phyloP scores from a whole-genome alignment of 2,113 vertebrate genomes.

The Passer domesticus region DNA sequence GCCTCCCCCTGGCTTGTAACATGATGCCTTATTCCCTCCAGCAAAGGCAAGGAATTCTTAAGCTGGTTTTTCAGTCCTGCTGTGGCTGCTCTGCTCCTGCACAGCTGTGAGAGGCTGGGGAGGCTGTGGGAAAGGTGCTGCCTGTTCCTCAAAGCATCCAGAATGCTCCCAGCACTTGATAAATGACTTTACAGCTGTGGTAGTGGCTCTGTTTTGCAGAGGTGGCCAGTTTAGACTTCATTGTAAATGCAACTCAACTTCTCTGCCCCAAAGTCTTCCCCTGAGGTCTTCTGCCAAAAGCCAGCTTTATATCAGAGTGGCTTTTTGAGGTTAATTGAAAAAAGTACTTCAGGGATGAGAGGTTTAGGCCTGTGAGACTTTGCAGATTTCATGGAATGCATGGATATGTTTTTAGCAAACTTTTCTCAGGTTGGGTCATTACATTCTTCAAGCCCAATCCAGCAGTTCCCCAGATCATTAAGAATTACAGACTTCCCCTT shows the following conservation, averaged over 20 bases:
- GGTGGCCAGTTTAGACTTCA: not conserved
- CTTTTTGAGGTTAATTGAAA: not conserved
- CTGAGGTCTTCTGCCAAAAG: not conserved
- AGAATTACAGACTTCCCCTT: not conserved
- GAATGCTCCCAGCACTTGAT: not conserved
- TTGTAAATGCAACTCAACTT: not conserved
- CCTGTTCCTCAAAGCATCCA: not conserved
- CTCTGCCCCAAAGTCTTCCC: not conserved
- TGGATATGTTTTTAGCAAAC: not conserved
- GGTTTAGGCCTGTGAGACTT: not conserved
- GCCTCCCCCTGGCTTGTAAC: not conserved
- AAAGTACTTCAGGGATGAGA: not conserved
- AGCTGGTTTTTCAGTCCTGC: not conserved
- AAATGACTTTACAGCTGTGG: not conserved
- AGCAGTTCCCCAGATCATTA: not conserved
- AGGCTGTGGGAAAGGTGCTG: constrained; percentile 9
- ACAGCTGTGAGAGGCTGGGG: not conserved
- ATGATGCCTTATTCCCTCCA: not conserved
- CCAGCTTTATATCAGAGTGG: not conserved
- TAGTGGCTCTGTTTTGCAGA: not conserved
- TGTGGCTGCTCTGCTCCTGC: not conserved
- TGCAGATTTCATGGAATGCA: not conserved
- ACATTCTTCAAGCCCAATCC: not conserved
- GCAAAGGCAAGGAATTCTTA: not conserved
- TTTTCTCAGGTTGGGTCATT: not conserved